Evolutionary conservation across 2,113 vertebrate genomes (phyloP), one percentile per base, ranked within the genome.

Genomic region (Syngnathus floridae): DNA sequence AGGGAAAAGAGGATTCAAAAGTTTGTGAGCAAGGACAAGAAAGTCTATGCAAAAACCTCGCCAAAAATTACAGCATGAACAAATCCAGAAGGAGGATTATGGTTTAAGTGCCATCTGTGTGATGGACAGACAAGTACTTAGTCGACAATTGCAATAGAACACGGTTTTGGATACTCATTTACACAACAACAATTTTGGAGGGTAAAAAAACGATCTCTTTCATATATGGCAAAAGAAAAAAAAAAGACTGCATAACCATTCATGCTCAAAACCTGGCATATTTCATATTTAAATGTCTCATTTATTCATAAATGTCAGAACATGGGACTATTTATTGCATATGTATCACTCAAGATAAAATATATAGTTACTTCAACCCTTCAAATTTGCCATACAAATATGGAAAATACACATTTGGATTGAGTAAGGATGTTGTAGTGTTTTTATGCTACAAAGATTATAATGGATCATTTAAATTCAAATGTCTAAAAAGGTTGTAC

Each of bases 61-160:
- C 73, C 46, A 70, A 72, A 85, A 68, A 56, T 75, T 71, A 84
- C 75, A 76, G 80, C 76, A 79, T 74, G 72, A 84, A 70, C 69
- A 85, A 78, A 80, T 90, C 84, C 79, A 87, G 78, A 82, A 82
- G 62, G 51, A 74, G 84, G 82, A 87, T 88, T 88, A 86, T 73
- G 79, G 84, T 88, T 89, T 86, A 88, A 49, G 37, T 81, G 85
- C 82, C 88, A 88, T 88, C 90, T 88, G 79, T 78, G 76, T 77
- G 86, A 68, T 65, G 79, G 81, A 86, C 84, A 88, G 79, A 85
- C 60, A 72, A 81, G 78, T 74, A 13, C 75, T 82, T 82, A 89
- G 86, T 81, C 89, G 87, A 91, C 79, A 90, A 87, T 88, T 88
- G 83, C 83, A 87, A 88, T 83, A 51, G 9, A 9, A 51, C n/a